These are phyloP conservation scores for Platerodrilus igneus DNA, from an alignment of 2,888 invertebrate genomes.

Conservation along the genomic window DNA sequence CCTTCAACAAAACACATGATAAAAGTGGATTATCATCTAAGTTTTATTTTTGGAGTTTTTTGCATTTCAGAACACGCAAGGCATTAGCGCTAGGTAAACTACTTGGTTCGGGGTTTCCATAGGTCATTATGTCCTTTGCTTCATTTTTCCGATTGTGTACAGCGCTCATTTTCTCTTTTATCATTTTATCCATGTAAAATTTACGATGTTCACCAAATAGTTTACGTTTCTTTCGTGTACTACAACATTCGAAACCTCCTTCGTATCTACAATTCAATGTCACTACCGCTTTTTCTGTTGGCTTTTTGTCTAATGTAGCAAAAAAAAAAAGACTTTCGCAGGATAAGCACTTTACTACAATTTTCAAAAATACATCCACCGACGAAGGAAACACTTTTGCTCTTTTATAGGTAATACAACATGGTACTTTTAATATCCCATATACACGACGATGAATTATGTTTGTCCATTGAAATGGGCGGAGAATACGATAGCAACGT, in stretches of 20 bases:
- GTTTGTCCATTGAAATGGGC: constrained; percentile 5
- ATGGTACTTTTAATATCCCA: neutral
- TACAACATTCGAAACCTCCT: neutral
- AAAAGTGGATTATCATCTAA: neutral
- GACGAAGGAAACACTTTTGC: neutral
- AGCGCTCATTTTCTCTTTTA: constrained; percentile 1
- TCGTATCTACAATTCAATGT: constrained; percentile 6
- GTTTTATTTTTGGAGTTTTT: too few species aligned
- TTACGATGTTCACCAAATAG: neutral
- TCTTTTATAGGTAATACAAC: constrained; percentile 1
- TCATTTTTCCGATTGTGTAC: neutral
- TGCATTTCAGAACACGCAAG: neutral
- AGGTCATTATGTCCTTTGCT: constrained; percentile 5
- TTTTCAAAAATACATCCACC: neutral
- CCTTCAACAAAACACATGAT: neutral
- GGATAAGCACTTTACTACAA: neutral
- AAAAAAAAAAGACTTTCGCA: constrained; percentile 3
- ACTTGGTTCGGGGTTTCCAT: constrained; percentile 4
- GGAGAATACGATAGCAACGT: neutral
- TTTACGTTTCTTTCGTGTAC: neutral
- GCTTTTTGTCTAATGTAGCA: neutral
- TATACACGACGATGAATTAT: neutral
- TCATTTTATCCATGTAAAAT: neutral
- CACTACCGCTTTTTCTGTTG: neutral
- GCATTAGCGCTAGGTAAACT: constrained; percentile 3